Percentiles rank a stretch among this genome's conserved stretches.
These are phyloP conservation scores for Oxyura jamaicensis DNA, from an alignment of 2,113 vertebrate genomes.

Conservation along the genomic window DNA sequence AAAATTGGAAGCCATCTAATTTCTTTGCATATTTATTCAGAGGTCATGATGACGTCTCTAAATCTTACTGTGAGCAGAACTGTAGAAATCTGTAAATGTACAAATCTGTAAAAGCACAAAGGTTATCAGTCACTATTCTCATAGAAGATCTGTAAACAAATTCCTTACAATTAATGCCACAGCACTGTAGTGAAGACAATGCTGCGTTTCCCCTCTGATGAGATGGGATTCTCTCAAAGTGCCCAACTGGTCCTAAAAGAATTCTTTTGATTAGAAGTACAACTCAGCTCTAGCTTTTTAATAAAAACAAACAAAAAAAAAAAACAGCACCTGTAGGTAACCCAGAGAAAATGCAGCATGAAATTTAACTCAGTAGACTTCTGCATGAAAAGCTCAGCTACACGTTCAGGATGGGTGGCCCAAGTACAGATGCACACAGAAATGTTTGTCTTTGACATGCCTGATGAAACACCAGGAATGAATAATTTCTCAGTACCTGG, in stretches of 20 bases:
- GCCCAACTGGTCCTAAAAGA: background rate
- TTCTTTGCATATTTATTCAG: background rate
- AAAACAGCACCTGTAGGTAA: slow-evolving; percentile 21
- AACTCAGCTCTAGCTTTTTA: background rate
- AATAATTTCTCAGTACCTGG: slow-evolving; percentile 50
- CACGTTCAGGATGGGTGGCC: slow-evolving; percentile 53
- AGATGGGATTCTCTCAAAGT: background rate
- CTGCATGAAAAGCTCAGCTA: slow-evolving; percentile 29
- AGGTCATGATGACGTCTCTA: background rate
- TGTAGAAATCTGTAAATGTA: background rate
- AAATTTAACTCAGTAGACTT: slow-evolving; percentile 23
- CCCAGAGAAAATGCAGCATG: slow-evolving; percentile 33
- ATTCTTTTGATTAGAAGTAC: background rate
- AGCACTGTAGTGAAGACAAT: background rate
- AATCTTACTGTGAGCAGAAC: background rate
- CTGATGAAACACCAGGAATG: slow-evolving; percentile 52
- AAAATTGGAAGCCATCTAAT: background rate
- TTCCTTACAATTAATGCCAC: background rate
- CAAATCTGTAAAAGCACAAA: background rate
- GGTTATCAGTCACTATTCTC: background rate
- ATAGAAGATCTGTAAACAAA: background rate
- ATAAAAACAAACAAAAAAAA: background rate
- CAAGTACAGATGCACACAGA: slow-evolving; percentile 47
- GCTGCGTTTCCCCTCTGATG: background rate
- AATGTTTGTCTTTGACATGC: slow-evolving; percentile 64